Conservation (phyloP, 2,797 vertebrate species). For the Pangasius djambal region DNA sequence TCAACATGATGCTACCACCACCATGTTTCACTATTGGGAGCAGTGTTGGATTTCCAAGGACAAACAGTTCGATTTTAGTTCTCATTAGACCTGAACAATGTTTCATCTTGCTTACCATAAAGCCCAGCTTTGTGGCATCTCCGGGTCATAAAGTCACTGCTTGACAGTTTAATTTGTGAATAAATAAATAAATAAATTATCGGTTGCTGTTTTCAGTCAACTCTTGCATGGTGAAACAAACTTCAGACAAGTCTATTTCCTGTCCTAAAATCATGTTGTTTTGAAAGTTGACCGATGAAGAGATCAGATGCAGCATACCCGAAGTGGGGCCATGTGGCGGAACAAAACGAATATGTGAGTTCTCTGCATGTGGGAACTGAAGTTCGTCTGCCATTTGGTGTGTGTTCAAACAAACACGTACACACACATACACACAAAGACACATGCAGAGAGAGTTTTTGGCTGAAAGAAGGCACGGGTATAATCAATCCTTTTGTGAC, state of each 20-base stretch:
- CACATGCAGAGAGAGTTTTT: not conserved
- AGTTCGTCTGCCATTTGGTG: not conserved
- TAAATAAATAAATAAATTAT: slow-evolving; percentile 20
- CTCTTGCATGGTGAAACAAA: not conserved
- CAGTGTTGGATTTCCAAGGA: not conserved
- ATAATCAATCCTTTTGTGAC: not conserved
- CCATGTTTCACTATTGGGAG: not conserved
- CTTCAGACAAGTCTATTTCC: not conserved
- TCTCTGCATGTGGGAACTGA: not conserved
- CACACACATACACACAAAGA: not conserved
- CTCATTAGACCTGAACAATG: not conserved
- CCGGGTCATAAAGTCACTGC: not conserved
- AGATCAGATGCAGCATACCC: slow-evolving; percentile 12
- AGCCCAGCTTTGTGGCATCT: not conserved
- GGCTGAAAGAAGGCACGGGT: not conserved
- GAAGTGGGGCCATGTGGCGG: not conserved
- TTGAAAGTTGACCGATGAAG: slow-evolving; percentile 1
- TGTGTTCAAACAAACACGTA: not conserved
- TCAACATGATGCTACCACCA: not conserved
- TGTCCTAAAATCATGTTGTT: not conserved
- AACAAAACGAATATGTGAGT: not conserved
- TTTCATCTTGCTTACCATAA: not conserved
- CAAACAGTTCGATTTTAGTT: not conserved
- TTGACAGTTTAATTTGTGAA: not conserved
- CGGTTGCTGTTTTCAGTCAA: slow-evolving; percentile 20